A percentile compares a stretch with the other conserved stretches of the same genome.
phyloP scores from a whole-genome alignment of 2,888 invertebrate species.

The Mimumesa dahlbomi region DNA sequence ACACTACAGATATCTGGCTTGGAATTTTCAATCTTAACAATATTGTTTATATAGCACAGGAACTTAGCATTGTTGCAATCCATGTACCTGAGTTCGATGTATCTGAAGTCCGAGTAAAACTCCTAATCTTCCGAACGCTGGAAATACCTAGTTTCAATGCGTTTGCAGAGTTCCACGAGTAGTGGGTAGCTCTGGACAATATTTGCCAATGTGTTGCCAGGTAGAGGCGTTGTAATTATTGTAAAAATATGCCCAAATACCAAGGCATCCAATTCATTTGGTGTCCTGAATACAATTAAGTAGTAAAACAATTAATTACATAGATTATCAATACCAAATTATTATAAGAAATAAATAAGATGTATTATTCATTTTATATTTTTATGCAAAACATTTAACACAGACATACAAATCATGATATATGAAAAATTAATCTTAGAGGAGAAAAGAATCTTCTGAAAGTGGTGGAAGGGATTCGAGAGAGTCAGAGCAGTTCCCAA shows the following conservation, averaged over 20 bases:
- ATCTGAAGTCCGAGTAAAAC: constrained; percentile 73
- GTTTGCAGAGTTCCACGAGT: constrained; percentile 90
- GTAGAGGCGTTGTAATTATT: constrained; percentile 93
- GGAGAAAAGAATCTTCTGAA: constrained; percentile 57
- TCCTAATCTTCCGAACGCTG: constrained; percentile 79
- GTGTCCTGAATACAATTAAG: constrained; percentile 82
- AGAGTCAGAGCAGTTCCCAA: constrained; percentile 61
- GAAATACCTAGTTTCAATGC: constrained; percentile 92
- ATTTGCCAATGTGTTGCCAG: constrained; percentile 90
- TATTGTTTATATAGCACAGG: constrained; percentile 68
- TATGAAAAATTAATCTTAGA: constrained; percentile 14
- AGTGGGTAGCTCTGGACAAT: constrained; percentile 89
- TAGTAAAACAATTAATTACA: constrained; percentile 26
- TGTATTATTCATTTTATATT: constrained; percentile 15
- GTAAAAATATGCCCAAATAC: constrained; percentile 99
- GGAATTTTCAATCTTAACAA: constrained; percentile 44
- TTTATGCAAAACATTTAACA: neutral
- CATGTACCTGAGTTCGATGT: constrained; percentile 69
- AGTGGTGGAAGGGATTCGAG: constrained; percentile 59
- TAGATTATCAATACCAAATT: neutral
- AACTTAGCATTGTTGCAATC: constrained; percentile 67
- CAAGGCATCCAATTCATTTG: constrained; percentile 97
- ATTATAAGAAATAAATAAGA: neutral
- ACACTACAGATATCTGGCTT: constrained; percentile 59
- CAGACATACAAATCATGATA: constrained; percentile 21